Base-by-base conservation (phyloP, 2,888 invertebrate species). In the Capitulum mitella region DNA sequence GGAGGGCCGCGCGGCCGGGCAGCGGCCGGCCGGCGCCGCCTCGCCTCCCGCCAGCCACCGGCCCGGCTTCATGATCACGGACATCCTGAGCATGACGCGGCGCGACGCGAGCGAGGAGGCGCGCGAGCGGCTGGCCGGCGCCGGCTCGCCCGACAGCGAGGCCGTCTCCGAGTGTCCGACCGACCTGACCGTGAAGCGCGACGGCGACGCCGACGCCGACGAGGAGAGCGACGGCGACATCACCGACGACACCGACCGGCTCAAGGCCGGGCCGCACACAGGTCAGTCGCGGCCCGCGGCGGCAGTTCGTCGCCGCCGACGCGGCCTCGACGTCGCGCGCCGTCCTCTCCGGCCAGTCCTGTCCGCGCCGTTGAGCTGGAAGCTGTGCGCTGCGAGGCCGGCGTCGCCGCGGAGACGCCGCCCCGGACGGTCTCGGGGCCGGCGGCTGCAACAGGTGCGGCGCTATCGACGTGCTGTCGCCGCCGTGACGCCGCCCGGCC, bases 51-150 rank as follows among this genome's bases (percentile, higher is more conserved):
- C 48, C 40, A n/a, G 37, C 75, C 78, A 54, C 43, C 80, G 70
- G 37, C 51, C 58, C 46, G 40, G 54, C 40, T 82, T 82, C 76
- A 82, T 82, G 82, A 82, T 82, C 46, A 82, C 82, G 46, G 82
- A 82, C 80, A 82, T 82, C 51, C 79, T 82, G 34, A 61, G 79
- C 22, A n/a, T 75, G 75, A 12, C 40, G 40, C 75, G 46, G 46
- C 64, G 3, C 1, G 37, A 37, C 3, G 19, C 12, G 19, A 3
- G 1, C 3, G 22, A 19, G 16, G 34, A 37, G 19, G 16, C 6
- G 37, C 16, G 37, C 22, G 19, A 19, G 12, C 64, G 64, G n/a
- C 64, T 70, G 37, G 22, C 64, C 19, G 61, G 19, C n/a, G 16
- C 32, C 37, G 6, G 14, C 5, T n/a, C 75, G 26, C 40, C 74